A percentile compares a stretch with the other conserved stretches of the same genome.
These are phyloP conservation scores for Pandemis corylana DNA, from an alignment of 2,888 invertebrate genomes.

Conservation along the genomic window DNA sequence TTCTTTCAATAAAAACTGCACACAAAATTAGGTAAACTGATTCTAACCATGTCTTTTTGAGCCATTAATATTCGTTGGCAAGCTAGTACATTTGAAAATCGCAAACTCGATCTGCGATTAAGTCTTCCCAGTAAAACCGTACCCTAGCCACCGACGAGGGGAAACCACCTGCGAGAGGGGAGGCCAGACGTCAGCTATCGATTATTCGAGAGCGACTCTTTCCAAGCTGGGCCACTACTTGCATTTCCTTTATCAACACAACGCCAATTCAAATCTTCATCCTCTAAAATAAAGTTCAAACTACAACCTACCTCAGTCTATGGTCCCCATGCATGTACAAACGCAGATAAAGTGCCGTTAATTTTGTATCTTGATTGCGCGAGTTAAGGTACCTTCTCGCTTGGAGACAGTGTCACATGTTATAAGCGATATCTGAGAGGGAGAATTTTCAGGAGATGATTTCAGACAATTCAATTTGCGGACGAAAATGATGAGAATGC, in stretches of 20 bases:
- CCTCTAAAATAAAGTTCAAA: slow-evolving; percentile 53
- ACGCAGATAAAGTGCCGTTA: slow-evolving; percentile 44
- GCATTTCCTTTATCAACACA: slow-evolving; percentile 65
- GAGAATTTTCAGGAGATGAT: slow-evolving; percentile 68
- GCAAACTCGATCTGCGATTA: not conserved
- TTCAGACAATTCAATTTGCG: slow-evolving; percentile 64
- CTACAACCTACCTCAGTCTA: slow-evolving; percentile 48
- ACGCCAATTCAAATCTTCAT: slow-evolving; percentile 60
- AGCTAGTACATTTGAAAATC: slow-evolving; percentile 40
- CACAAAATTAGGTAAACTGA: too few relatives aligned
- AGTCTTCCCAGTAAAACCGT: slow-evolving; percentile 46
- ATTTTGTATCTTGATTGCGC: slow-evolving; percentile 55
- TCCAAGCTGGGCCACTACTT: slow-evolving; percentile 64
- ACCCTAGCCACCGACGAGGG: slow-evolving; percentile 60
- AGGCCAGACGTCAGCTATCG: slow-evolving; percentile 83
- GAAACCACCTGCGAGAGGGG: slow-evolving; percentile 67
- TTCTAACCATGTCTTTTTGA: too few relatives aligned
- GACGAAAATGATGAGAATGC: slow-evolving; percentile 45
- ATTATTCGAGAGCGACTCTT: slow-evolving; percentile 81
- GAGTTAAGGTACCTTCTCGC: slow-evolving; percentile 53
- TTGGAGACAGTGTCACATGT: slow-evolving; percentile 45
- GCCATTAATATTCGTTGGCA: not conserved
- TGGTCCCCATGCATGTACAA: slow-evolving; percentile 58
- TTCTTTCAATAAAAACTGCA: too few relatives aligned
- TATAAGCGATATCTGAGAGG: slow-evolving; percentile 61